Evolutionary conservation across 2,113 vertebrate genomes (phyloP).

Genomic region (Bufo gargarizans): DNA sequence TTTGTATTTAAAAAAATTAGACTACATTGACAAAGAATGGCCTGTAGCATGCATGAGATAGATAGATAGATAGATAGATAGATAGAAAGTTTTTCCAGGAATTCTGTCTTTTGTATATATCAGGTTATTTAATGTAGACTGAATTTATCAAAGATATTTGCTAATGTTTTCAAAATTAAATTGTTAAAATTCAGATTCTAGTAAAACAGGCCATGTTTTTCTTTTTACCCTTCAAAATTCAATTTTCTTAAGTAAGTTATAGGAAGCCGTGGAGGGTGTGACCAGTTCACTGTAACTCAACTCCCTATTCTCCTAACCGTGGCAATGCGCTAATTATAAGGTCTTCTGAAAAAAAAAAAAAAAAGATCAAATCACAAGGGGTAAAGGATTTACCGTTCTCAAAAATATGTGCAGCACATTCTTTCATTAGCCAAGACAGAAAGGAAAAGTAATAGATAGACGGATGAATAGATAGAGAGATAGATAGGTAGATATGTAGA

Average conservation of each 20-base stretch:
- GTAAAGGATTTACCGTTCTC: constrained; percentile 60
- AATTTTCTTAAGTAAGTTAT: constrained; percentile 51
- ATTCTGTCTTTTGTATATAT: not conserved
- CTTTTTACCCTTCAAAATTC: not conserved
- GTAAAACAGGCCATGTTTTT: not conserved
- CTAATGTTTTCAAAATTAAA: not conserved
- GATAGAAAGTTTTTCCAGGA: not conserved
- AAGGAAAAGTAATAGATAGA: not conserved
- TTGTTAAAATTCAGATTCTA: not conserved
- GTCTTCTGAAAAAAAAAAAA: constrained; percentile 60
- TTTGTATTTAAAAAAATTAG: not conserved
- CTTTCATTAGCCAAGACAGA: constrained; percentile 54
- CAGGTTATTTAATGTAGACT: not conserved
- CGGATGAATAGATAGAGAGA: not conserved
- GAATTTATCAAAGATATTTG: not conserved
- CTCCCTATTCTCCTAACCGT: constrained; percentile 68
- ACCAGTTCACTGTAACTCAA: constrained; percentile 64
- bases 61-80: not conserved
- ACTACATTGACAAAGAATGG: no score
- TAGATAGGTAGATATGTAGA: not conserved
- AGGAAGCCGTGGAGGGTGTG: constrained; percentile 45
- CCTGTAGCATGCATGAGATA: not conserved
- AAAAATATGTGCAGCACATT: constrained; percentile 62
- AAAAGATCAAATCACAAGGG: constrained; percentile 68
- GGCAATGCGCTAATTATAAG: constrained; percentile 73